These are phyloP conservation scores for Ramphastos sulfuratus DNA, from an alignment of 2,113 vertebrate species.

Conservation along the genomic window DNA sequence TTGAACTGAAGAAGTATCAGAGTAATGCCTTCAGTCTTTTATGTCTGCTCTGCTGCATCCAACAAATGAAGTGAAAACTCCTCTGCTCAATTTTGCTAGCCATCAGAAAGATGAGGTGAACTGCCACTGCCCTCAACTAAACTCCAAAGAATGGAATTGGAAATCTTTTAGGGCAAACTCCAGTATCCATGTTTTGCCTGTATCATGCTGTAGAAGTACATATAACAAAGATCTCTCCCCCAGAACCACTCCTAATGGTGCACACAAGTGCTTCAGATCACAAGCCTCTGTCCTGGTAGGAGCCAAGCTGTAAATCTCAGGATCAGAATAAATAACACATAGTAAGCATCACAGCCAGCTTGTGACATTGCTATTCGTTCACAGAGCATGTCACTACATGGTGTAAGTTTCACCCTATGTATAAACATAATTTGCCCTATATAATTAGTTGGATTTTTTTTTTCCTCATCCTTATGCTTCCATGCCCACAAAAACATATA, in stretches of 20 bases:
- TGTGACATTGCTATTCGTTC: neutral
- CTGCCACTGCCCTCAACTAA: neutral
- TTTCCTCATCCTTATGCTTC: neutral
- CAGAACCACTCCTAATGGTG: too few relatives aligned
- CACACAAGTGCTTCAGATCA: neutral
- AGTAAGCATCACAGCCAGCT: neutral
- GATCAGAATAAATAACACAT: neutral
- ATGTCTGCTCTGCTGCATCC: neutral
- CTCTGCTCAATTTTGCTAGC: neutral
- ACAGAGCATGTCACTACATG: fast-evolving
- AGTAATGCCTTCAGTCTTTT: neutral
- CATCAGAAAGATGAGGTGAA: fast-evolving
- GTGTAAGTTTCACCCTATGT: neutral
- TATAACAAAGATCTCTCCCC: too few relatives aligned
- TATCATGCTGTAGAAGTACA: neutral
- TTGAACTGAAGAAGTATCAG: neutral
- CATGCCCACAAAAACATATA: neutral
- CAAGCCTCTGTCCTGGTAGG: neutral
- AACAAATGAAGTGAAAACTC: neutral
- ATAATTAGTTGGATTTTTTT: neutral
- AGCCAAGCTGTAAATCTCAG: neutral
- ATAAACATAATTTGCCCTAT: neutral
- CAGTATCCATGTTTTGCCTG: neutral
- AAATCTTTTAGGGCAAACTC: neutral
- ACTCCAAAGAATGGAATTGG: neutral